These are phyloP conservation scores for Calameuta idolon DNA, from an alignment of 2,888 invertebrate species.

Conservation along the genomic window DNA sequence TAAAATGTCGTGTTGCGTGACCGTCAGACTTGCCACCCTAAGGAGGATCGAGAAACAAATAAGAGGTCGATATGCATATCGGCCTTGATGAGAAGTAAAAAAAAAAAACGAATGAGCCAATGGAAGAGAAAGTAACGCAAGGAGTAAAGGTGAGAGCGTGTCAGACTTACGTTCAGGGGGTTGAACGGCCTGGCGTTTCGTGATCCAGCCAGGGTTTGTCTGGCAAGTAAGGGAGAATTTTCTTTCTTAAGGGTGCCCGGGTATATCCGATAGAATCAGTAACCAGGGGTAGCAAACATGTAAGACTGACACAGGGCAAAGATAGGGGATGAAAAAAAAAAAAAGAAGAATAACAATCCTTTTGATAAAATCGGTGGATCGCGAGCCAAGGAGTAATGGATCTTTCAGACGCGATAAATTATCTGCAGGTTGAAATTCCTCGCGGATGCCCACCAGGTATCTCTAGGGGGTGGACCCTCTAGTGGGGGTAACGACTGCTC, in stretches of 20 bases:
- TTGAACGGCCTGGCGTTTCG: slow-evolving; percentile 25
- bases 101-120: neutral
- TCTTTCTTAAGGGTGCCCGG: neutral
- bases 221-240: neutral
- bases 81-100: neutral
- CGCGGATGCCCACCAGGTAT: neutral
- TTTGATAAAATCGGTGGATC: neutral
- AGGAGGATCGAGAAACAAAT: slow-evolving; percentile 9
- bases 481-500: neutral
- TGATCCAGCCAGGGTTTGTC: slow-evolving; percentile 13
- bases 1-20: slow-evolving; percentile 1
- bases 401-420: neutral
- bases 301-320: neutral
- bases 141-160: neutral
- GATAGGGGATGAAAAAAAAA: neutral
- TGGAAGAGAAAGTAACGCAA: neutral
- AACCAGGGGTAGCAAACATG: neutral
- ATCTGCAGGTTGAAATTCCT: neutral
- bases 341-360: neutral
- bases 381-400: neutral
- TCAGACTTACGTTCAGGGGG: slow-evolving; percentile 5
- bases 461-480: neutral
- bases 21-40: neutral
- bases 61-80: slow-evolving; percentile 12
- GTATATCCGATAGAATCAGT: neutral